Evolutionary conservation across 2,888 invertebrate species (phyloP).

Genomic region (Harpalus rufipes): DNA sequence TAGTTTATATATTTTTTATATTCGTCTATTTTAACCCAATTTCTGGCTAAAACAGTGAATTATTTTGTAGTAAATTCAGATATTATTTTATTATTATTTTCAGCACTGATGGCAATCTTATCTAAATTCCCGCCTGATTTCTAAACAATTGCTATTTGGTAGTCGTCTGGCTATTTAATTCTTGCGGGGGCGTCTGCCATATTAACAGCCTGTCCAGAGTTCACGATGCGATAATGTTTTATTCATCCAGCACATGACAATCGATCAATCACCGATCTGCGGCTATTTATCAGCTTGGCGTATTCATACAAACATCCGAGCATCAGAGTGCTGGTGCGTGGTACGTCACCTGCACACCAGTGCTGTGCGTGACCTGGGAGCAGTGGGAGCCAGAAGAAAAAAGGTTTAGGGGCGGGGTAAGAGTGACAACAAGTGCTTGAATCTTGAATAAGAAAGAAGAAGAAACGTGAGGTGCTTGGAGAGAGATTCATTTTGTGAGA

Average conservation of each 20-base stretch:
- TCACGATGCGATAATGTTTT: constrained; percentile 67
- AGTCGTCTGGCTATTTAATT: constrained; percentile 2
- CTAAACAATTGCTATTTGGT: constrained; percentile 16
- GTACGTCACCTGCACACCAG: constrained; percentile 34
- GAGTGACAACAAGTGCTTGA: neutral
- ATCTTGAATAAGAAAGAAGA: neutral
- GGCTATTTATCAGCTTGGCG: constrained; percentile 60
- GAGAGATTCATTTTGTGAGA: neutral
- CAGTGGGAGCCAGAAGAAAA: constrained; percentile 6
- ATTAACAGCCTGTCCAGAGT: constrained; percentile 10
- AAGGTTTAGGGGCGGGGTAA: constrained; percentile 8
- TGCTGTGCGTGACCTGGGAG: constrained; percentile 10
- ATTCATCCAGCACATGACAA: constrained; percentile 67
- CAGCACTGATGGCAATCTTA: neutral
- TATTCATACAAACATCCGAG: constrained; percentile 38
- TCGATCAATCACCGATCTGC: constrained; percentile 66
- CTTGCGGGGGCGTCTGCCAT: constrained; percentile 25
- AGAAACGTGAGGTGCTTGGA: neutral
- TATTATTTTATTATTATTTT: neutral
- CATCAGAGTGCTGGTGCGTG: constrained; percentile 27
- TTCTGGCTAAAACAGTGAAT: no score
- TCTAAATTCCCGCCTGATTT: neutral
- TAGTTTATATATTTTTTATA: no score
- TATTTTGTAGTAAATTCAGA: no score
- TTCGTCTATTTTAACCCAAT: no score